Conservation (phyloP, 2,113 vertebrate genomes). For the Agapornis roseicollis region DNA sequence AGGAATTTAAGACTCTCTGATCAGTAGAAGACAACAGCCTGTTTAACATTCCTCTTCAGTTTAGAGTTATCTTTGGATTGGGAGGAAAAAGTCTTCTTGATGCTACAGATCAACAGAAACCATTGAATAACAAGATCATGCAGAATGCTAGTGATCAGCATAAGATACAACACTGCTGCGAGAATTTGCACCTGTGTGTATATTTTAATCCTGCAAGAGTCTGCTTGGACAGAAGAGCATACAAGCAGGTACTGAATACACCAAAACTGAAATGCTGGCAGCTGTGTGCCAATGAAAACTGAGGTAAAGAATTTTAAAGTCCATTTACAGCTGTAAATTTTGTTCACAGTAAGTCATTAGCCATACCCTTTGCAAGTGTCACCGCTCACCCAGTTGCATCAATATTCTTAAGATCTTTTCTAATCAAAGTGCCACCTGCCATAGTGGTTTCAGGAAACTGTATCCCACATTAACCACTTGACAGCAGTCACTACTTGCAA, state of each 20-base stretch:
- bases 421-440: not conserved
- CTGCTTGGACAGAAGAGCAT: not conserved
- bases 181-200: not conserved
- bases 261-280: not conserved
- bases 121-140: not conserved
- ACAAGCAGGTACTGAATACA: not conserved
- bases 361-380: not conserved
- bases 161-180: not conserved
- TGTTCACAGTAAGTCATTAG: not conserved
- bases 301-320: not conserved
- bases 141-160: not conserved
- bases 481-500: not conserved
- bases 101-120: not conserved
- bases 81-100: not conserved
- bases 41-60: not conserved
- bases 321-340: not conserved
- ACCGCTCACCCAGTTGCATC: not conserved
- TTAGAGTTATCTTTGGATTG: not conserved
- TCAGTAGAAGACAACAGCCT: not conserved
- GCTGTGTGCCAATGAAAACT: not conserved
- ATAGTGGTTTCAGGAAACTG: not conserved
- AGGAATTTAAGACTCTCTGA: not conserved
- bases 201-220: not conserved
- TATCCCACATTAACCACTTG: not conserved
- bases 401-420: not conserved